phyloP scores from a whole-genome alignment of 1,140 invertebrate species.

The Cyclargus thomasi region DNA sequence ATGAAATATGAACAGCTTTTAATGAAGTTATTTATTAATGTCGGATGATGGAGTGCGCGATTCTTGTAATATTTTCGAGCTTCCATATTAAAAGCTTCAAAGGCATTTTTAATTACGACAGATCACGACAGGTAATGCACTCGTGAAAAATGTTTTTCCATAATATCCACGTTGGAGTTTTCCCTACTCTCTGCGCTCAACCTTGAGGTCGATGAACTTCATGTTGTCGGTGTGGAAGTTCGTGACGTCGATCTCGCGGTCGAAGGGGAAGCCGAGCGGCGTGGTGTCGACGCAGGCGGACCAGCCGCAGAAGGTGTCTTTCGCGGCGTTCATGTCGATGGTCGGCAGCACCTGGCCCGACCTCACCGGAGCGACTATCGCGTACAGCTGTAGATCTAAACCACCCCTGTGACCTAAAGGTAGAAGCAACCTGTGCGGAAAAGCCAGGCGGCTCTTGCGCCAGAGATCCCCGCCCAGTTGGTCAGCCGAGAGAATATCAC shows the following conservation, averaged over 20 bases:
- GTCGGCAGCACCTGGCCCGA: neutral
- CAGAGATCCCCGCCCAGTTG: neutral
- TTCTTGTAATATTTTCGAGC: neutral
- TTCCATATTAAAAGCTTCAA: neutral
- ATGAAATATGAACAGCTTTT: neutral
- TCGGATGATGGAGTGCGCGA: neutral
- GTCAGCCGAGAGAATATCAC: neutral
- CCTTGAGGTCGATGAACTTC: neutral
- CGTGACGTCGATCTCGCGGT: neutral
- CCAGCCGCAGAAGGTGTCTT: neutral
- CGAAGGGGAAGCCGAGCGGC: slow-evolving; percentile 10
- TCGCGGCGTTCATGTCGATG: neutral
- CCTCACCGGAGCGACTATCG: neutral
- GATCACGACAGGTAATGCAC: neutral
- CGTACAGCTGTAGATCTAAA: neutral
- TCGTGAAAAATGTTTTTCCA: neutral
- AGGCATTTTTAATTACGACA: neutral
- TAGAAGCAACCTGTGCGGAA: slow-evolving; percentile 1
- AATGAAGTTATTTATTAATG: slow-evolving; percentile 1
- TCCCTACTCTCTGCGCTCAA: neutral
- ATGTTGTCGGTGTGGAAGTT: neutral
- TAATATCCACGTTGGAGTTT: neutral
- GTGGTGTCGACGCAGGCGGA: neutral
- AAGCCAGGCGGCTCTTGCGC: slow-evolving; percentile 1
- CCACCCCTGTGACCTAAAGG: neutral